These are phyloP conservation scores for Chlorodrepanis virens DNA, from an alignment of 2,113 vertebrate genomes.

Conservation along the genomic window DNA sequence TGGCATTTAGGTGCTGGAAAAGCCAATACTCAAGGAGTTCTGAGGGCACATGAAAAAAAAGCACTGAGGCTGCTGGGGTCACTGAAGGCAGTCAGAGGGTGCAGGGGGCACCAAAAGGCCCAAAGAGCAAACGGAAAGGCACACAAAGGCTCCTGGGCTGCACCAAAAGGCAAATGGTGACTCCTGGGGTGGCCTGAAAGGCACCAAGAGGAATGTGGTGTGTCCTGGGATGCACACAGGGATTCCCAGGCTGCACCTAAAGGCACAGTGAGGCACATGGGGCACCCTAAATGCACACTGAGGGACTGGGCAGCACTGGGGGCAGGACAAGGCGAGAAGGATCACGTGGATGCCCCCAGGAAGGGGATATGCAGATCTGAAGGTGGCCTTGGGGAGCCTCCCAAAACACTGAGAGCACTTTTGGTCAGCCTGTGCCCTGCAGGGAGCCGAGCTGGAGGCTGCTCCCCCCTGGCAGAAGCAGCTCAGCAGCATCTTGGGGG, in stretches of 20 bases:
- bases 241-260: background rate
- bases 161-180: background rate
- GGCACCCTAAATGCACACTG: background rate
- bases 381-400: background rate
- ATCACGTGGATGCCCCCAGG: background rate
- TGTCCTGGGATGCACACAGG: background rate
- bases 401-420: background rate
- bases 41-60: background rate
- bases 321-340: background rate
- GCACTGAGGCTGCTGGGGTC: background rate
- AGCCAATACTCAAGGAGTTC: background rate
- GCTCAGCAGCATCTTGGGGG: rapidly evolving
- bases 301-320: background rate
- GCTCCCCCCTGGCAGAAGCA: background rate
- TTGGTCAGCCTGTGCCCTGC: rapidly evolving
- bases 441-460: background rate
- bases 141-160: background rate
- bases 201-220: background rate
- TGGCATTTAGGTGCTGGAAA: background rate
- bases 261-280: rapidly evolving
- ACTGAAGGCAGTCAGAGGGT: background rate
- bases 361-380: background rate
- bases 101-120: background rate
- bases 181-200: background rate
- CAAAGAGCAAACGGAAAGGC: background rate